Evolutionary conservation across 2,797 vertebrate genomes (phyloP), one percentile per base, ranked within the genome.

Genomic region (Ptychobarbus kaznakovi): DNA sequence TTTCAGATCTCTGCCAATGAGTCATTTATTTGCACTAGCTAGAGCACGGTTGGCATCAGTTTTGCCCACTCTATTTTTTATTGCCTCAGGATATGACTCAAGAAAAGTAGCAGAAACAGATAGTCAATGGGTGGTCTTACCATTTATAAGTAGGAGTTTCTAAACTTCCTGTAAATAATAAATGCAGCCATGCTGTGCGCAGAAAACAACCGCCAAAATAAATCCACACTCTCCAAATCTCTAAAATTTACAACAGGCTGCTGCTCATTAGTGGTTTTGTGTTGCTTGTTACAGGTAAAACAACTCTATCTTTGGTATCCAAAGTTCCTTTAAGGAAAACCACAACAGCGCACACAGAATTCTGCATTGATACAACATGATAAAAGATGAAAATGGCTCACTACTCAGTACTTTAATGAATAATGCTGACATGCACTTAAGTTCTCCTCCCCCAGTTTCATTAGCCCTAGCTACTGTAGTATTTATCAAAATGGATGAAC

Each of bases 31-130:
- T 83, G 85, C 44, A 73, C 63, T 63, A 81, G 53, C 70, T 82
- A 70, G 42, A 77, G 81, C 42, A 75, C 25, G 70, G 42, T 20
- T 69, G 69, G 63, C 69, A 82, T 35, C 32, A 32, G 8, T n/a
- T 38, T 40, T n/a, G 63, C 65, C 65, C 32, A 68, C 32, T 68
- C 65, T 38, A 20, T 35, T 38, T 68, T 66, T 15, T 70, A 78
- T 69, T 73, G 22, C 75, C n/a, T 66, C 44, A 82, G 63, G 76
- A 88, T 51, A 56, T 65, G 66, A 88, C 78, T 77, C 75, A 58
- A 44, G 42, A 35, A 35, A 70, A 74, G 25, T 53, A 46, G 83
- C 32, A 16, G 15, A 81, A 28, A 61, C 9, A 35, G n/a, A 74
- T 46, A 53, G 20, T 81, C 70, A 82, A 66, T 51, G 44, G 66